Evolutionary conservation across 2,888 invertebrate species (phyloP).

Genomic region (Apantesis nais): DNA sequence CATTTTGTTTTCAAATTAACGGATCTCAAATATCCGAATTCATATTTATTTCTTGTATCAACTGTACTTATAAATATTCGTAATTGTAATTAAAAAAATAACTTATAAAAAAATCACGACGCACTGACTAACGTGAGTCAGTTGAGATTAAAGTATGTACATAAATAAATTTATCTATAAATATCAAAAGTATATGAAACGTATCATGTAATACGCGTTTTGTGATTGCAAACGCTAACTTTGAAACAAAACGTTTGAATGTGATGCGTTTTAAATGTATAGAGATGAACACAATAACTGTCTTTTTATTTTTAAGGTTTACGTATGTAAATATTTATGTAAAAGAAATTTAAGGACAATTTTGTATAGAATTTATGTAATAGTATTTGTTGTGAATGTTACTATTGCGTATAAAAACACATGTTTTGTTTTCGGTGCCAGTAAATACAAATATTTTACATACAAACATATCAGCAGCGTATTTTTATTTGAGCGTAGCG

Average conservation of each 20-base stretch:
- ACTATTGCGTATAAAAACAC: slow-evolving; percentile 40
- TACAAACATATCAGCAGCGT: slow-evolving; percentile 51
- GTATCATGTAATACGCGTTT: slow-evolving; percentile 41
- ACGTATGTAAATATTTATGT: slow-evolving; percentile 75
- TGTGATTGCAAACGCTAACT: slow-evolving; percentile 29
- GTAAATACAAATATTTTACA: slow-evolving; percentile 39
- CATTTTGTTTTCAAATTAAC: slow-evolving; percentile 35
- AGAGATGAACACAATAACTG: slow-evolving; percentile 53
- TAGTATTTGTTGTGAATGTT: slow-evolving; percentile 71
- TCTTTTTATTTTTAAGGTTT: slow-evolving; percentile 65
- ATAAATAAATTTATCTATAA: slow-evolving; percentile 51
- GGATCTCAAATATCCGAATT: slow-evolving; percentile 60
- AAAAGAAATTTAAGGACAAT: slow-evolving; percentile 68
- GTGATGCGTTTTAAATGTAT: slow-evolving; percentile 58
- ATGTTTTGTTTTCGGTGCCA: slow-evolving; percentile 62
- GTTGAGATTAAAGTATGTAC: slow-evolving; percentile 60
- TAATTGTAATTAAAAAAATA: slow-evolving; percentile 37
- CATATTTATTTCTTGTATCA: slow-evolving; percentile 32
- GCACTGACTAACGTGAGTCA: slow-evolving; percentile 49
- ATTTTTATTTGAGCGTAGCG: slow-evolving; percentile 36
- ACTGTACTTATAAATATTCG: slow-evolving; percentile 52
- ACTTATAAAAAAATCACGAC: slow-evolving; percentile 37
- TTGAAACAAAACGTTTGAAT: slow-evolving; percentile 33
- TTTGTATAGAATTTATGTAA: slow-evolving; percentile 71
- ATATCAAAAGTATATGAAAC: slow-evolving; percentile 49